Evolutionary conservation across 2,113 vertebrate species (phyloP), one percentile per base, ranked within the genome.

Genomic region (Lates calcarifer): DNA sequence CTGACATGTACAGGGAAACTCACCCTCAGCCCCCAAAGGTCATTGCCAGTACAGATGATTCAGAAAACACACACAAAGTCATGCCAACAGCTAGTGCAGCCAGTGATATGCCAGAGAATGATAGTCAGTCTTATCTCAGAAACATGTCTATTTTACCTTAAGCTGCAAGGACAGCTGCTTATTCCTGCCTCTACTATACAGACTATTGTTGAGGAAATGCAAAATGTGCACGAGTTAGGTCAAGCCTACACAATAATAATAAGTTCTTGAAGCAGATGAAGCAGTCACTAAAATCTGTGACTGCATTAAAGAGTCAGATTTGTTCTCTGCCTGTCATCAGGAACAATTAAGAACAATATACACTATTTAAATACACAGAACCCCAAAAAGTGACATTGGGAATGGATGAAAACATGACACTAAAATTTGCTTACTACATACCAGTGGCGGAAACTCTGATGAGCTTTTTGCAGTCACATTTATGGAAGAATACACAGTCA

Each of bases 161-260:
- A 85, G 74, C 24, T 85, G 71, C 79, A 77, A 77, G 79, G 84
- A 15, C 74, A 68, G 64, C 39, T 68, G 9, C 63, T 67, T 58
- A 15, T 89, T 63, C 87, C 83, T 75, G 77, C 78, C 67, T 90
- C 78, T 33, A 91, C 86, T 63, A 91, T 90, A 73, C 88, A 90
- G 71, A 80, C 29, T 2, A 79, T 86, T 75, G 74, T 83, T 24
- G 69, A 88, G 69, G 64, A 90, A 37, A 85, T 85, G 53, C 67
- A 74, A 74, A 88, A 81, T 84, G 62, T 89, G 22, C 87, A 89
- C 66, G 80, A 86, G 11, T 74, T 91, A 11, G 85, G 74, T 63
- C 80, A 68, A 13, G 75, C 85, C 39, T 85, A 78, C 61, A 89
- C 69, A n/a, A n/a, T n/a, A n/a, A n/a, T n/a, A n/a, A n/a, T n/a